These are phyloP conservation scores for Astreopora myriophthalma DNA, from an alignment of 64 coral and sea anemone species.

Conservation along the genomic window DNA sequence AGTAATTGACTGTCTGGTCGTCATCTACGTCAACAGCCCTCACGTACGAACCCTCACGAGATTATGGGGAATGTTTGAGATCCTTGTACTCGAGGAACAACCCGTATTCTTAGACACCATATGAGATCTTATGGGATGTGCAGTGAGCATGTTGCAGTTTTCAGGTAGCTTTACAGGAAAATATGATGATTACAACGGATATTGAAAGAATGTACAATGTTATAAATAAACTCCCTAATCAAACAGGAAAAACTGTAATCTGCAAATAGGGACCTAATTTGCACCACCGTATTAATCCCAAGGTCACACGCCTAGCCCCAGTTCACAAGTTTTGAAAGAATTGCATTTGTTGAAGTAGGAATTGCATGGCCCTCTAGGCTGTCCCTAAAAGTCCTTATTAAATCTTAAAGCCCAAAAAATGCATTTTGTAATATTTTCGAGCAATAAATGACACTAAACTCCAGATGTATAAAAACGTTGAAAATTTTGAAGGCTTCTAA, in stretches of 20 bases:
- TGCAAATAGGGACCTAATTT: neutral
- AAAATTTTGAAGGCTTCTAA: too few relatives aligned
- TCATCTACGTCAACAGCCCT: neutral
- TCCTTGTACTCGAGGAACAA: too few relatives aligned
- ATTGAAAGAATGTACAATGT: neutral
- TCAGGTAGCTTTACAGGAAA: neutral
- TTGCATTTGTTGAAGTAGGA: neutral
- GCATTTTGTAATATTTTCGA: too few relatives aligned
- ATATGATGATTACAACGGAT: neutral
- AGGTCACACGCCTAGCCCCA: conserved; percentile 5
- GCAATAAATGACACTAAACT: too few relatives aligned
- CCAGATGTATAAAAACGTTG: too few relatives aligned
- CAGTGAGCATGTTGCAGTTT: too few relatives aligned
- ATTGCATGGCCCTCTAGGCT: neutral
- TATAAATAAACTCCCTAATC: neutral
- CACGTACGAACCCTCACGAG: neutral
- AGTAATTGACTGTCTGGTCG: neutral
- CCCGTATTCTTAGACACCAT: neutral
- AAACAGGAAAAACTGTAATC: neutral
- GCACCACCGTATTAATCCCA: neutral
- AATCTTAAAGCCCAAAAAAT: too few relatives aligned
- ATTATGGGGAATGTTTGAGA: neutral
- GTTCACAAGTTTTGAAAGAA: too few relatives aligned
- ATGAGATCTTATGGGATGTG: too few relatives aligned
- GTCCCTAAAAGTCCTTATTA: too few relatives aligned